These are phyloP conservation scores for Desmophyllum pertusum DNA, from an alignment of 92 coral and sea anemone species.

Conservation along the genomic window DNA sequence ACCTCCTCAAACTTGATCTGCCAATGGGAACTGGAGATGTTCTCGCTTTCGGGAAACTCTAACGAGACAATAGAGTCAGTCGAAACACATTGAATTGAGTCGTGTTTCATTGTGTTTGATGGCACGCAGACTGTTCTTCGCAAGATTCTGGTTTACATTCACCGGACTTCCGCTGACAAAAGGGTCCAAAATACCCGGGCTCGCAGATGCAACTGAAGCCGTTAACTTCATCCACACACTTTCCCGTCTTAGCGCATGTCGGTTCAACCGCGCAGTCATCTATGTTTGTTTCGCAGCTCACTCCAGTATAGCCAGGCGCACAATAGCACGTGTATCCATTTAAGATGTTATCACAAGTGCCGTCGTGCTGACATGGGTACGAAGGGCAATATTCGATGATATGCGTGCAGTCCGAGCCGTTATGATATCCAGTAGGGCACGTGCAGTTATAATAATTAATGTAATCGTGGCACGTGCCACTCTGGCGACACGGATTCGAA, in stretches of 20 bases:
- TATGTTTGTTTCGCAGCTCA: slow-evolving; percentile 62
- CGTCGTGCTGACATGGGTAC: slow-evolving; percentile 66
- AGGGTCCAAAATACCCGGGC: slow-evolving; percentile 68
- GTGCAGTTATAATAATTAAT: slow-evolving; percentile 72
- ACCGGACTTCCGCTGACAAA: slow-evolving; percentile 61
- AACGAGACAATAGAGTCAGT: slow-evolving; percentile 42
- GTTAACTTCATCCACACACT: slow-evolving; percentile 72
- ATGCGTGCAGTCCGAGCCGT: slow-evolving; percentile 36
- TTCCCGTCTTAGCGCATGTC: slow-evolving; percentile 33
- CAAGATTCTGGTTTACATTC: slow-evolving; percentile 63
- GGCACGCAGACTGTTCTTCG: slow-evolving; percentile 54
- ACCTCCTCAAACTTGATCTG: slow-evolving; percentile 48
- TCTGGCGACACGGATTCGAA: slow-evolving; percentile 58
- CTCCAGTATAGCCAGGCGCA: slow-evolving; percentile 64
- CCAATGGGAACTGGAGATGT: slow-evolving; percentile 48
- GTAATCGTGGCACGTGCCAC: slow-evolving; percentile 74
- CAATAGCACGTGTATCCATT: slow-evolving; percentile 72
- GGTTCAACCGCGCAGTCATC: slow-evolving; percentile 67
- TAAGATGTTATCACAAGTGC: slow-evolving; percentile 29
- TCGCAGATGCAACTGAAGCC: slow-evolving; percentile 80
- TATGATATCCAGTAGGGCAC: slow-evolving; percentile 68
- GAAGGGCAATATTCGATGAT: slow-evolving; percentile 61
- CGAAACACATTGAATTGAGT: slow-evolving; percentile 34
- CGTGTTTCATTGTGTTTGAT: slow-evolving; percentile 12
- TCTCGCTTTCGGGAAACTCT: slow-evolving; percentile 18